These are phyloP conservation scores for Orientallactaga bullata DNA, from an alignment of 2,113 vertebrate genomes.

Conservation along the genomic window DNA sequence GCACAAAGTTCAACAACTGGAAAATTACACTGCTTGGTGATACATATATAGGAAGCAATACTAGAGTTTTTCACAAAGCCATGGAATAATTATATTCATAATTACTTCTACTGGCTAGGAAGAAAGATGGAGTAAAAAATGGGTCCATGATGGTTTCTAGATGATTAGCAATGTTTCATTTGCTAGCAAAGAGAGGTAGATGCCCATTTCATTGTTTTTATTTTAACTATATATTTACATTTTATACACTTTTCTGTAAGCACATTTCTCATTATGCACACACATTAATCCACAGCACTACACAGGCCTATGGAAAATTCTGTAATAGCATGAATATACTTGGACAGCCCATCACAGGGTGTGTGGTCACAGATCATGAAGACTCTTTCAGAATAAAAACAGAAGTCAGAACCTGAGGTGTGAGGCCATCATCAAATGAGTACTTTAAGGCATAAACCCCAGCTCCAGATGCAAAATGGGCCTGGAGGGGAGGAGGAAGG, in stretches of 20 bases:
- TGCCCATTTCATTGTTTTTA: neutral
- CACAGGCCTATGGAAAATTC: neutral
- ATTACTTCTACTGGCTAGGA: neutral
- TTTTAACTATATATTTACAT: neutral
- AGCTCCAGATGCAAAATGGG: neutral
- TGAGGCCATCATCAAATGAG: neutral
- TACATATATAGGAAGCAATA: neutral
- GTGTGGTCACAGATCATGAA: neutral
- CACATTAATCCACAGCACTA: neutral
- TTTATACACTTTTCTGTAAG: neutral
- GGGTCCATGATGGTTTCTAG: neutral
- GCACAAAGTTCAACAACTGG: conserved; percentile 5
- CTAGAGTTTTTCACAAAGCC: neutral
- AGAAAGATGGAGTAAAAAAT: neutral
- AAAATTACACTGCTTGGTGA: neutral
- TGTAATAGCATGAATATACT: too few species aligned
- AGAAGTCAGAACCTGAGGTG: neutral
- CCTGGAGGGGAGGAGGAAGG: accelerated
- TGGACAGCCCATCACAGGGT: neutral
- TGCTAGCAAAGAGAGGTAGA: neutral
- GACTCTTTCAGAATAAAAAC: neutral
- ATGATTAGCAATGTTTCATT: neutral
- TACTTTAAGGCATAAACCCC: neutral
- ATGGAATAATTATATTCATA: neutral
- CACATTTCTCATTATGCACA: neutral